These are phyloP conservation scores for Ypsolopha scabrella DNA, from an alignment of 2,888 invertebrate genomes.

Conservation along the genomic window DNA sequence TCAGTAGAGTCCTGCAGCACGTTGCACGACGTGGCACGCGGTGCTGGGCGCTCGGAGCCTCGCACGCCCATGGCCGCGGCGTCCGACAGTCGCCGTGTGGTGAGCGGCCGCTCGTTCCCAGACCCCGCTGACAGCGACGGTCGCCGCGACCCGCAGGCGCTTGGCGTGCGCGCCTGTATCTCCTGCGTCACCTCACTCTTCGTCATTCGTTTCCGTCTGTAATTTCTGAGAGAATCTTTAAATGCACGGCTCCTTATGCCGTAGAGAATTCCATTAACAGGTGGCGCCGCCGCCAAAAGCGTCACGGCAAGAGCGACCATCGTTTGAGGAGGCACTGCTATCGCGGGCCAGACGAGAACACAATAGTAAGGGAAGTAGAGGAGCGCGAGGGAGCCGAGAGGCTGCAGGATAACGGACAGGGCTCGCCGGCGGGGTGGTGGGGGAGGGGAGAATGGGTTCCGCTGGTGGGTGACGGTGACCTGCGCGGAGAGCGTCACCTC, in stretches of 20 bases:
- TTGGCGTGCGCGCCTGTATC: slow-evolving; percentile 84
- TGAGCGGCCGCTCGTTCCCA: slow-evolving; percentile 52
- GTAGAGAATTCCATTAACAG: slow-evolving; percentile 82
- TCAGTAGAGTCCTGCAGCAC: slow-evolving; percentile 74
- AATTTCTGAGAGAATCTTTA: slow-evolving; percentile 79
- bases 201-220: slow-evolving; percentile 81
- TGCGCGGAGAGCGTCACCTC: slow-evolving; percentile 87
- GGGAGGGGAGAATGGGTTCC: slow-evolving; percentile 82
- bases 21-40: slow-evolving; percentile 77
- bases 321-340: slow-evolving; percentile 40
- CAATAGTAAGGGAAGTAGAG: slow-evolving; percentile 83
- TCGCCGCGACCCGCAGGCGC: slow-evolving; percentile 80
- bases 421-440: slow-evolving; percentile 75
- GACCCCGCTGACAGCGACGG: slow-evolving; percentile 76
- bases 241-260: slow-evolving; percentile 81
- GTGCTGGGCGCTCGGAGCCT: slow-evolving; percentile 56
- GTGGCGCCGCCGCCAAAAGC: slow-evolving; percentile 77
- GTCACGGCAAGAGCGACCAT: slow-evolving; percentile 73
- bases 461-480: slow-evolving; percentile 85
- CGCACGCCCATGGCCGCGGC: slow-evolving; percentile 56
- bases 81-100: slow-evolving; percentile 52
- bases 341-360: slow-evolving; percentile 75
- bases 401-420: slow-evolving; percentile 76
- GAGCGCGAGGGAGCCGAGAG: slow-evolving; percentile 77
- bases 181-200: slow-evolving; percentile 85